A percentile compares a stretch with the other conserved stretches of the same genome.
Evolutionary conservation across 1,140 invertebrate species (phyloP).

Genomic region (Geopemphigus sp.): DNA sequence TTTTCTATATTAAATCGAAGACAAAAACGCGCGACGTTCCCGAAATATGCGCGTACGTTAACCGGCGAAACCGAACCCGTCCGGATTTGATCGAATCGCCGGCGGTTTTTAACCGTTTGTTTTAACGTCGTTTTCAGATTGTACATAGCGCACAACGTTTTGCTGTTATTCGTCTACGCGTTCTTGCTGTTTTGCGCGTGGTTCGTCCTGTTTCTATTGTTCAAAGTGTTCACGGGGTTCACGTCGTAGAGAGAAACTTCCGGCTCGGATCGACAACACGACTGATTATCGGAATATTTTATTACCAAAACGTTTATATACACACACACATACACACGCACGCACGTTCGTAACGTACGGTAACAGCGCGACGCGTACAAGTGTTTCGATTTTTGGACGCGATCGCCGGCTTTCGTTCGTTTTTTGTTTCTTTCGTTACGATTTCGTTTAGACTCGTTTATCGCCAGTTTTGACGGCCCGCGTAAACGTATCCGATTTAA

Average conservation of each 20-base stretch:
- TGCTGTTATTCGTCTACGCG: neutral
- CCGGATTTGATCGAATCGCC: no score
- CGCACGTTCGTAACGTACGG: no score
- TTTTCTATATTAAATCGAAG: neutral
- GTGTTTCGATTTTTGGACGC: neutral
- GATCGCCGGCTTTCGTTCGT: neutral
- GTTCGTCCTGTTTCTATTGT: neutral
- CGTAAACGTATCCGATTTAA: no score
- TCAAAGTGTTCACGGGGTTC: neutral
- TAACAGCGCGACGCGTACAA: neutral
- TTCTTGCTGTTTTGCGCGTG: constrained; percentile 8
- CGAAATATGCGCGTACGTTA: neutral
- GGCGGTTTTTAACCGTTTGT: no score
- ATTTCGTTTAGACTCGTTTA: no score
- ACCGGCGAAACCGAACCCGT: no score
- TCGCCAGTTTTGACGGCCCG: no score
- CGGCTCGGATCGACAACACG: neutral
- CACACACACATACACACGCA: no score
- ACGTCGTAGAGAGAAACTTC: neutral
- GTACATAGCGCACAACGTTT: constrained; percentile 9
- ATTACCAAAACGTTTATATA: neutral
- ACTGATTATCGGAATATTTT: constrained; percentile 20
- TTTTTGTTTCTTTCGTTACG: neutral
- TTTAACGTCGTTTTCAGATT: constrained; percentile 40
- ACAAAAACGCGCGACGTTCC: neutral